These are phyloP conservation scores for Saguinus midas DNA, from an alignment of 2,113 vertebrate species.

Conservation along the genomic window DNA sequence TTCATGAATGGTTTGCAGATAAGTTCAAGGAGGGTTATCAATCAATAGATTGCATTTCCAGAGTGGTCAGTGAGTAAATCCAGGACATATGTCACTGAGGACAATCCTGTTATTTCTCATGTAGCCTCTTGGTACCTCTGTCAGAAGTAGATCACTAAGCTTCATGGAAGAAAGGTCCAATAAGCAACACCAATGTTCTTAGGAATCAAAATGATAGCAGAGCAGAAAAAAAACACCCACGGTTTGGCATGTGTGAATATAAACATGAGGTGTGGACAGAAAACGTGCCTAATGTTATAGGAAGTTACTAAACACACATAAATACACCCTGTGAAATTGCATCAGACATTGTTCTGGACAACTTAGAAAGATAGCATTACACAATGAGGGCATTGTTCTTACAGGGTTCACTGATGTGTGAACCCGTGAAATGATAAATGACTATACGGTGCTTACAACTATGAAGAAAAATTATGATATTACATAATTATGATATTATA, in stretches of 20 bases:
- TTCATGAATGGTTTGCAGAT: not conserved
- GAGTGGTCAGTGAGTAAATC: not conserved
- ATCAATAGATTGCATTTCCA: not conserved
- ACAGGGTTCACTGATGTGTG: not conserved
- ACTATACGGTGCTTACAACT: not conserved
- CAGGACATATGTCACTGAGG: not conserved
- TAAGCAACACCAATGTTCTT: not conserved
- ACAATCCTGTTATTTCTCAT: fast-evolving
- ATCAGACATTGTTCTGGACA: not conserved
- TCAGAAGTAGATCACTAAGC: not conserved
- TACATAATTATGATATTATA: not conserved
- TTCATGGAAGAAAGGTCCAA: not conserved
- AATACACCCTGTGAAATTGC: not conserved
- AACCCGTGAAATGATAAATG: not conserved
- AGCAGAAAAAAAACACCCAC: not conserved
- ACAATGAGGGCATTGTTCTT: not conserved
- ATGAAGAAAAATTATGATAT: not conserved
- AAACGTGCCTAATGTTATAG: not conserved
- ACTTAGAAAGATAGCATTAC: not conserved
- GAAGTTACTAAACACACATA: fast-evolving
- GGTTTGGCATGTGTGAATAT: not conserved
- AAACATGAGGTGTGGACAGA: not conserved
- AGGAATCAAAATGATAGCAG: not conserved
- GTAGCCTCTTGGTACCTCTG: not conserved
- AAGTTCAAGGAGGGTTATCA: not conserved